These are phyloP conservation scores for Vipera latastei DNA, from an alignment of 2,797 vertebrate species.

Conservation along the genomic window DNA sequence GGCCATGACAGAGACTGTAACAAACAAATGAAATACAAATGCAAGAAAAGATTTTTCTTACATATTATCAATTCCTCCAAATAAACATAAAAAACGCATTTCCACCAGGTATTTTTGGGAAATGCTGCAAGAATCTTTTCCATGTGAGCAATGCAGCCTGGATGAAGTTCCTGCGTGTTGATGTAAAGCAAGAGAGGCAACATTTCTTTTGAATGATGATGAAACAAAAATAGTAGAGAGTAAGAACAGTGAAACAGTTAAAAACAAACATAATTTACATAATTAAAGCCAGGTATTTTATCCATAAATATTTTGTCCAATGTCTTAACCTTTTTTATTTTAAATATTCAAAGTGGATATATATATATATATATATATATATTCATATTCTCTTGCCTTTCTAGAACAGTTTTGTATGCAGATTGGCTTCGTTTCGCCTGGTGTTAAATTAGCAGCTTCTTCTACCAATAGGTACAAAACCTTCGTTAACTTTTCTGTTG, in stretches of 20 bases:
- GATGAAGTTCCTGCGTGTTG: conserved; percentile 22
- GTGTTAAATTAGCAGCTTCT: conserved; percentile 51
- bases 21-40: conserved; percentile 12
- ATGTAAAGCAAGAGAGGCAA: conserved; percentile 47
- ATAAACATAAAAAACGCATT: conserved; percentile 16
- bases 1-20: conserved; percentile 20
- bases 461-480: conserved; percentile 50
- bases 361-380: conserved; percentile 57
- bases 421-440: conserved; percentile 65
- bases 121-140: background rate
- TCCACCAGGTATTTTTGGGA: background rate
- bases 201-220: conserved; percentile 44
- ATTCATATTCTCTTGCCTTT: conserved; percentile 50
- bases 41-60: background rate
- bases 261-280: conserved; percentile 71
- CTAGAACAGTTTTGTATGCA: conserved; percentile 62
- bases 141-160: conserved; percentile 20
- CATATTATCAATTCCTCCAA: conserved; percentile 27
- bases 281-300: conserved; percentile 69
- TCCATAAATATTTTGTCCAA: conserved; percentile 74
- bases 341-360: conserved; percentile 76
- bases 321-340: conserved; percentile 61
- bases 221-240: conserved; percentile 49
- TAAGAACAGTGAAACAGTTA: conserved; percentile 47
- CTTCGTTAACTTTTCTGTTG: conserved; percentile 86